Conservation (phyloP, 1,140 invertebrate genomes). For the Scaptodrosophila lebanonensis region DNA sequence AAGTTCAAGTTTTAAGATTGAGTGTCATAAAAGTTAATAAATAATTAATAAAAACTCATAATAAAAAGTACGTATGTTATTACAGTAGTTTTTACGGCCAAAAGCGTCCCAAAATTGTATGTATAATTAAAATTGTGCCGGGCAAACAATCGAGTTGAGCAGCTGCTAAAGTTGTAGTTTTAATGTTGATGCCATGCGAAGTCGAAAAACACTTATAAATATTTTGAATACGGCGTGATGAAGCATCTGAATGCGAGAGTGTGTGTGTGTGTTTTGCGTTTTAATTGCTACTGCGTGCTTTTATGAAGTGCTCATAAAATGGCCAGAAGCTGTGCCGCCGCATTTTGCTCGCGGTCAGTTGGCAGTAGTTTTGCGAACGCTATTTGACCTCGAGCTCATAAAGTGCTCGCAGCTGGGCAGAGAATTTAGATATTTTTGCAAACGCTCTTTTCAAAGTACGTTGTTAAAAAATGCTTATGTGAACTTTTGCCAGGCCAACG, state of each 20-base stretch:
- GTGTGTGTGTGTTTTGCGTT: constrained; percentile 18
- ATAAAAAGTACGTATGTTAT: too few relatives aligned
- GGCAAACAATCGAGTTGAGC: constrained; percentile 38
- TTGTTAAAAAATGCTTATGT: too few relatives aligned
- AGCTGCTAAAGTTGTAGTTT: constrained; percentile 16
- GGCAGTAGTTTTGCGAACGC: background rate
- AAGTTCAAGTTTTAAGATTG: too few relatives aligned
- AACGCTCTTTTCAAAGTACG: too few relatives aligned
- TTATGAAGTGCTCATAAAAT: constrained; percentile 55
- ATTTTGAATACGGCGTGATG: constrained; percentile 57
- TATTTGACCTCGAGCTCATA: constrained; percentile 8
- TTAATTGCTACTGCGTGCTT: constrained; percentile 58
- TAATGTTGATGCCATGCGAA: constrained; percentile 17
- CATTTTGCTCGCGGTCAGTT: constrained; percentile 10
- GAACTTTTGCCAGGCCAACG: too few relatives aligned
- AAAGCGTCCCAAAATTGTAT: constrained; percentile 16
- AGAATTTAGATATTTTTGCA: too few relatives aligned
- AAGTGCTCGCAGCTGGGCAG: too few relatives aligned
- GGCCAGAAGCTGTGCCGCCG: background rate
- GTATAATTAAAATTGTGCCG: constrained; percentile 44
- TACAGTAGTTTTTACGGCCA: constrained; percentile 9
- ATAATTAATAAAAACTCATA: too few relatives aligned
- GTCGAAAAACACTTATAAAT: constrained; percentile 2
- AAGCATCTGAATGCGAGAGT: constrained; percentile 1
- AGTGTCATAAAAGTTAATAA: too few relatives aligned